These are phyloP conservation scores for Cryptocephalus moraei DNA, from an alignment of 2,888 invertebrate species.

Conservation along the genomic window DNA sequence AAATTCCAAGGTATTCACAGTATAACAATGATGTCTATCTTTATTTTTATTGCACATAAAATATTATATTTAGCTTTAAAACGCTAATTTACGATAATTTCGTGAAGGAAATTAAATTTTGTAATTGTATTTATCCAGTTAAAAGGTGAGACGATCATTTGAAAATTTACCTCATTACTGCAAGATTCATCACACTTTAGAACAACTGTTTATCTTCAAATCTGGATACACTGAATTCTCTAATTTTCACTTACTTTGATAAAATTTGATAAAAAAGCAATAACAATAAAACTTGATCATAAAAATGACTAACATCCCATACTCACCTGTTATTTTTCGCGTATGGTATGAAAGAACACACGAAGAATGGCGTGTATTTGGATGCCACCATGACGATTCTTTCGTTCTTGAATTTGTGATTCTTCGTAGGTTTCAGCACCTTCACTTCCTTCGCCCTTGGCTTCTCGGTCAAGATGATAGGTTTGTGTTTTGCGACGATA, in stretches of 20 bases:
- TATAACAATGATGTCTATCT: too few relatives aligned
- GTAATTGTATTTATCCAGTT: too few relatives aligned
- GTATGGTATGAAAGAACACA: constrained; percentile 83
- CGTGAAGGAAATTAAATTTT: too few relatives aligned
- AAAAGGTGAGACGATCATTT: too few relatives aligned
- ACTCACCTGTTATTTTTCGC: constrained; percentile 35
- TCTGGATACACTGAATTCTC: not conserved
- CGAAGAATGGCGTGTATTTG: constrained; percentile 69
- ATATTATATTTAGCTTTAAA: too few relatives aligned
- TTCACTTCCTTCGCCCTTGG: constrained; percentile 48
- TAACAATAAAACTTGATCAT: not conserved
- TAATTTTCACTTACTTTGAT: constrained; percentile 1
- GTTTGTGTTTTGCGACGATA: constrained; percentile 11
- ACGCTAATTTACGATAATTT: too few relatives aligned
- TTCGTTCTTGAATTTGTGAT: constrained; percentile 54
- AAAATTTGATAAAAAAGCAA: too few relatives aligned
- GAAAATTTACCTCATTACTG: too few relatives aligned
- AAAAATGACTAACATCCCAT: not conserved
- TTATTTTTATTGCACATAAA: too few relatives aligned
- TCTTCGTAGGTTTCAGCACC: constrained; percentile 49
- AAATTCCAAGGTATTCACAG: too few relatives aligned
- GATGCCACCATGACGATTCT: constrained; percentile 72
- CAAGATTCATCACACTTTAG: not conserved
- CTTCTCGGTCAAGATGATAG: constrained; percentile 32
- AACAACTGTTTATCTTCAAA: not conserved